These are phyloP conservation scores for Caenorhabditis auriculariae DNA, from an alignment of 2,888 invertebrate genomes.

Conservation along the genomic window DNA sequence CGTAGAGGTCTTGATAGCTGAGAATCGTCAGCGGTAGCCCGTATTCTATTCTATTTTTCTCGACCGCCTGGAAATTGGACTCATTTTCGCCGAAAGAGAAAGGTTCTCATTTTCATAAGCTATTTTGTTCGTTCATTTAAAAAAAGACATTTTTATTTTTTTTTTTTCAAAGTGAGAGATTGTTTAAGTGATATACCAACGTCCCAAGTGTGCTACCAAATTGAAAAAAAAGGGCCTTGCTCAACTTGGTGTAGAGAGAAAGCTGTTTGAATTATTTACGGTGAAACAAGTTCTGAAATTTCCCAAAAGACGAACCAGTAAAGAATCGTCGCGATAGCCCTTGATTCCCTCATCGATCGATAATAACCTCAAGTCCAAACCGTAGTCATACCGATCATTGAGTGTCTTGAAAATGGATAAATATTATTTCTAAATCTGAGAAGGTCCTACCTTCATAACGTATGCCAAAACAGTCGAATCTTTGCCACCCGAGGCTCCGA, in stretches of 20 bases:
- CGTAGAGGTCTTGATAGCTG: slow-evolving; percentile 89
- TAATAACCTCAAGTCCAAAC: slow-evolving; percentile 82
- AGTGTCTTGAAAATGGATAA: slow-evolving; percentile 72
- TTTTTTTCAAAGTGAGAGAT: too few relatives aligned
- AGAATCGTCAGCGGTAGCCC: slow-evolving; percentile 88
- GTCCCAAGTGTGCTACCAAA: too few relatives aligned
- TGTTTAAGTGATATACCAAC: too few relatives aligned
- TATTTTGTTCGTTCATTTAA: too few relatives aligned
- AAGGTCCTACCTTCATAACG: slow-evolving; percentile 69
- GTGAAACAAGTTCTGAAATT: too few relatives aligned
- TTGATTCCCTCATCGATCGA: slow-evolving; percentile 97
- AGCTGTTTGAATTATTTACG: too few relatives aligned
- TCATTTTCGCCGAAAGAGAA: too few relatives aligned
- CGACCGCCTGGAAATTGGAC: slow-evolving; percentile 70
- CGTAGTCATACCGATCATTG: slow-evolving; percentile 87
- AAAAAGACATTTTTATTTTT: too few relatives aligned
- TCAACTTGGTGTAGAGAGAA: too few relatives aligned
- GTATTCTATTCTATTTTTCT: slow-evolving; percentile 89
- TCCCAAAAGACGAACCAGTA: slow-evolving; percentile 74
- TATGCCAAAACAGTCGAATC: slow-evolving; percentile 97
- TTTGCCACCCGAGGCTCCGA: slow-evolving; percentile 64
- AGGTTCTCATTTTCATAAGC: too few relatives aligned
- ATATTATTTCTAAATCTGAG: background rate
- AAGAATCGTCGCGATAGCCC: slow-evolving; percentile 85
- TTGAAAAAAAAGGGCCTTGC: too few relatives aligned